Evolutionary conservation across 2,113 vertebrate species (phyloP).

Genomic region (Labeo rohita): DNA sequence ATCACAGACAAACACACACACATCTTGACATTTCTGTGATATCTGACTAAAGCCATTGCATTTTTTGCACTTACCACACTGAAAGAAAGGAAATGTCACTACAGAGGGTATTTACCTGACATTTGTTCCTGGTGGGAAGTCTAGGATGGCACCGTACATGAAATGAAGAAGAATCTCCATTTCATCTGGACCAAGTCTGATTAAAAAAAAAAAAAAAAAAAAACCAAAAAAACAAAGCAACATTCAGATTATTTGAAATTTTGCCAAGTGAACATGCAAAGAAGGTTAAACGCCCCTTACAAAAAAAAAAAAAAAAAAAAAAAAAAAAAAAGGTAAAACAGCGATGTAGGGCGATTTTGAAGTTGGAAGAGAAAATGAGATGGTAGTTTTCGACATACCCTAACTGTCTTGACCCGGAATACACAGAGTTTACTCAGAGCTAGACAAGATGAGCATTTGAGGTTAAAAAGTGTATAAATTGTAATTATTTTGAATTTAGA

Average conservation of each 20-base stretch:
- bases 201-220: constrained; percentile 62
- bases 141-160: constrained; percentile 90
- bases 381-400: no score
- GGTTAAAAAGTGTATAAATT: no score
- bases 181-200: constrained; percentile 84
- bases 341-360: no score
- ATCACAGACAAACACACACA: constrained; percentile 23
- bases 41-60: not conserved
- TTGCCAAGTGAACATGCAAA: not conserved
- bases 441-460: no score
- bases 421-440: no score
- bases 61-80: not conserved
- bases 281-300: no score
- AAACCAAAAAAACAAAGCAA: no score
- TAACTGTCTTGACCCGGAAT: no score
- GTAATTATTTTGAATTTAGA: no score
- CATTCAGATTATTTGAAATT: not conserved
- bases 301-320: no score
- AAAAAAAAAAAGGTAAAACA: no score
- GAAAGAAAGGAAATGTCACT: not conserved
- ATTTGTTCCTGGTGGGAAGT: constrained; percentile 84
- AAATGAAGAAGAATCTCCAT: constrained; percentile 90
- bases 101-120: constrained; percentile 77
- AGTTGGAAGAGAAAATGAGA: no score
- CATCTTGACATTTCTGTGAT: not conserved